Evolutionary conservation across 2,113 vertebrate genomes (phyloP).

Genomic region (Steatornis caripensis): DNA sequence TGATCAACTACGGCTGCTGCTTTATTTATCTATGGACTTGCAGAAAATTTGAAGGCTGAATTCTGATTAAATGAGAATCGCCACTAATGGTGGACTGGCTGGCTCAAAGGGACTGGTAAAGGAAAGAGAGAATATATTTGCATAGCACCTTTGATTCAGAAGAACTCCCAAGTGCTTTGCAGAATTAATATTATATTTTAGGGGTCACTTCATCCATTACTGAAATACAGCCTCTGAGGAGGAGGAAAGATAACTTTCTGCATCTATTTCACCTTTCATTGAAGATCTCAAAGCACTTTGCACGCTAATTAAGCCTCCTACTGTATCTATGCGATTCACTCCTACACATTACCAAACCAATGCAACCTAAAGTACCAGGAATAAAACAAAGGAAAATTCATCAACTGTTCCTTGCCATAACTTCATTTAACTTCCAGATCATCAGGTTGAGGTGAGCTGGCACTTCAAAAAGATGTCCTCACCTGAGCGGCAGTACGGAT

Average conservation of each 20-base stretch:
- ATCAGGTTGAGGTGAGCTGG: not conserved
- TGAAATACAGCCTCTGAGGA: conserved; percentile 8
- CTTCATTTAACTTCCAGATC: not conserved
- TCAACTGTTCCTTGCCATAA: not conserved
- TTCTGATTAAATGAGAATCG: conserved; percentile 67
- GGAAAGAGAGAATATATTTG: conserved; percentile 43
- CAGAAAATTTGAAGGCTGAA: conserved; percentile 57
- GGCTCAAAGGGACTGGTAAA: conserved; percentile 19
- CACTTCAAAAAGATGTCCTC: not conserved
- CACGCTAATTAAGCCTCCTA: conserved; percentile 29
- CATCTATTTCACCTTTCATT: conserved; percentile 10
- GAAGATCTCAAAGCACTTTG: conserved; percentile 35
- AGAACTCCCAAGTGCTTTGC: conserved; percentile 24
- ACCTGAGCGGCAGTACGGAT: not conserved
- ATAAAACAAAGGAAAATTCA: not conserved
- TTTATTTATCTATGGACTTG: conserved; percentile 70
- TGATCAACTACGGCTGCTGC: conserved; percentile 53
- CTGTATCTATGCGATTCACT: not conserved
- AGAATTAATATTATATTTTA: conserved; percentile 59
- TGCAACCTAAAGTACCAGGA: not conserved
- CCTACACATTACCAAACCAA: not conserved
- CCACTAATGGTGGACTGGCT: conserved; percentile 30
- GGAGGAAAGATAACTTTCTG: not conserved
- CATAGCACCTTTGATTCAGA: conserved; percentile 53
- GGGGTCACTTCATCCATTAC: conserved; percentile 41